Base-by-base conservation (phyloP, 1,140 invertebrate genomes). In the Notospermus geniculatus region DNA sequence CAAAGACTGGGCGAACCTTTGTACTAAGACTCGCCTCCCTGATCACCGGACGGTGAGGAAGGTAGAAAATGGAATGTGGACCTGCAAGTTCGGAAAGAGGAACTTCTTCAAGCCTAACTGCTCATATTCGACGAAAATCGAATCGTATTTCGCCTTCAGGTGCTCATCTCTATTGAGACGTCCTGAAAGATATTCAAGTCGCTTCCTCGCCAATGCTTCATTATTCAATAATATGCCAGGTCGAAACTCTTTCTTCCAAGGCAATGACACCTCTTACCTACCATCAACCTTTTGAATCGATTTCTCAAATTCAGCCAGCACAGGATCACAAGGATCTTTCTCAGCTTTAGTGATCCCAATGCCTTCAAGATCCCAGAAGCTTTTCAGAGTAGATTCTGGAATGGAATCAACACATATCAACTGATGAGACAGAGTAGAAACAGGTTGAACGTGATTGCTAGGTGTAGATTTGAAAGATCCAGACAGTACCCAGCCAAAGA, bases 21-120 rank as follows among this genome's bases (percentile, higher is more conserved):
- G 77, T 74, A 1, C 75, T 75, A 0, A 19, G 41, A 19, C 63
- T 64, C 25, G 65, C 70, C 56, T 64, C 60, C 9, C 67, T 67
- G 7, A 75, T 62, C 0, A 84, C 77, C 0, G 54, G 58, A 39
- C 82, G 80, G 71, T 84, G 83, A 2, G 82, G 79, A 5, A 83
- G 74, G 78, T 84, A 75, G 73, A n/a, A 55, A 9, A 55, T n/a
- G 7, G 54, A 25, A n/a, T 27, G n/a, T 2, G 54, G 28, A 22
- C 19, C 22, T 25, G 19, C 5, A 5, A 29, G 27, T n/a, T 25
- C 54, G 7, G 9, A 5, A 5, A 25, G 22, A 9, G n/a, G 7
- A 9, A 25, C 54, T 30, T 55, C 54, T 9, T 9, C 54, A 55
- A 27, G 7, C 54, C 54, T 4, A 27, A 7, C 2, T 23, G 2